A percentile compares a stretch with the other conserved stretches of the same genome.
phyloP scores from a whole-genome alignment of 2,797 vertebrate species.

The Manis crassicaudata region DNA sequence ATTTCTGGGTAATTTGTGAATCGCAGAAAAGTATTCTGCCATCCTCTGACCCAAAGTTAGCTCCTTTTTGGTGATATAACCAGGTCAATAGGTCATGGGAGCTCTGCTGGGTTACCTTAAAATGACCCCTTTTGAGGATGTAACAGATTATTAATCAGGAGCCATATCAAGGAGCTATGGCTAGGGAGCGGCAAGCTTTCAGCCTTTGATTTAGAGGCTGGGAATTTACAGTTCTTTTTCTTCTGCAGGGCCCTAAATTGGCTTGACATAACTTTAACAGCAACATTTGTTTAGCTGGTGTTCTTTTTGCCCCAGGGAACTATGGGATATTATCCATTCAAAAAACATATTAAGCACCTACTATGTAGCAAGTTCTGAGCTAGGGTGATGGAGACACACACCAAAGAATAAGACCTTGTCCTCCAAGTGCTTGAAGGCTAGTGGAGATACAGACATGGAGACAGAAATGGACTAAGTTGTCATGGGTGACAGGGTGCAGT shows the following conservation, averaged over 20 bases:
- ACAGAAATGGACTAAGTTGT: not conserved
- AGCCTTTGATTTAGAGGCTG: slow-evolving; percentile 79
- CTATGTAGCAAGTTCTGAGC: not conserved
- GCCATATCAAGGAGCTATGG: slow-evolving; percentile 78
- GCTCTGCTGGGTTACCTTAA: slow-evolving; percentile 74
- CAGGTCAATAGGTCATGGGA: slow-evolving; percentile 80
- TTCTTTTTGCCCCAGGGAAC: slow-evolving; percentile 58
- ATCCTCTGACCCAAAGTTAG: slow-evolving; percentile 73
- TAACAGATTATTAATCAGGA: slow-evolving; percentile 83
- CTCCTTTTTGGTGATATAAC: slow-evolving; percentile 74
- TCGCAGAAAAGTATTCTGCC: slow-evolving; percentile 63
- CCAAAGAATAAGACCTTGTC: not conserved
- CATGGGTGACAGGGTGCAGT: not conserved
- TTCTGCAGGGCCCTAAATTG: slow-evolving; percentile 67
- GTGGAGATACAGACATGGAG: not conserved
- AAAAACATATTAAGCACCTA: slow-evolving; percentile 27
- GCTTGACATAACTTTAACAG: slow-evolving; percentile 61
- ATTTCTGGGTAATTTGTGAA: slow-evolving; percentile 71
- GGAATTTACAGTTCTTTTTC: slow-evolving; percentile 78
- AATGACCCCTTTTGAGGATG: slow-evolving; percentile 80
- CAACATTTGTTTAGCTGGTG: slow-evolving; percentile 58
- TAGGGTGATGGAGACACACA: not conserved
- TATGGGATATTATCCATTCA: slow-evolving; percentile 55
- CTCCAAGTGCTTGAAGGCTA: not conserved
- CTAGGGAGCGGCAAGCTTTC: slow-evolving; percentile 73